phyloP scores from a whole-genome alignment of 1,140 invertebrate species.

The Dermatophagoides farinae region DNA sequence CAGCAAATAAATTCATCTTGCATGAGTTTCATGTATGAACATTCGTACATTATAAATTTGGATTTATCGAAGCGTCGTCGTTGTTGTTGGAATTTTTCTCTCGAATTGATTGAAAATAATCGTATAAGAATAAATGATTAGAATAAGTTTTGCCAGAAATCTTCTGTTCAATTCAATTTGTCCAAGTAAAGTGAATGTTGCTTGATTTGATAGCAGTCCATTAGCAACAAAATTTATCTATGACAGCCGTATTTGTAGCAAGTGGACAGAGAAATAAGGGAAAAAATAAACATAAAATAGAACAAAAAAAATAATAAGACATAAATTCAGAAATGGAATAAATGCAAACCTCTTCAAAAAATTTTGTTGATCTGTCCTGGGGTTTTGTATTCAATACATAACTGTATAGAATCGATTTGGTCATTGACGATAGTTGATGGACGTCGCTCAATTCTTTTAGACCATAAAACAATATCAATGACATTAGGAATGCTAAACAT shows the following conservation, averaged over 20 bases:
- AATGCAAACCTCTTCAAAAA: slow-evolving; percentile 6
- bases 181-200: slow-evolving; percentile 4
- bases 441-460: slow-evolving; percentile 3
- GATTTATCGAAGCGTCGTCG: too few relatives aligned
- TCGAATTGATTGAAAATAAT: slow-evolving; percentile 6
- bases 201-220: neutral
- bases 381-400: slow-evolving; percentile 4
- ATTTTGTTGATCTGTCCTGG: slow-evolving; percentile 1
- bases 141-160: slow-evolving; percentile 1
- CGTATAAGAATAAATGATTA: slow-evolving; percentile 6
- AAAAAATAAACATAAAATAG: neutral
- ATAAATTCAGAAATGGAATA: neutral
- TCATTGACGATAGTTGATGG: neutral
- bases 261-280: neutral
- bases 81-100: neutral
- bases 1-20: neutral
- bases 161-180: slow-evolving; percentile 1
- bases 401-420: slow-evolving; percentile 2
- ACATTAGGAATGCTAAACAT: neutral
- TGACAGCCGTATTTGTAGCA: too few relatives aligned
- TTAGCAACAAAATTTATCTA: slow-evolving; percentile 3
- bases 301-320: neutral
- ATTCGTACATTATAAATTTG: neutral
- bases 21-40: neutral
- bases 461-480: neutral